Percentiles rank a stretch among this genome's conserved stretches.
These are phyloP conservation scores for Crocidura indochinensis DNA, from an alignment of 2,797 vertebrate genomes.

Conservation along the genomic window DNA sequence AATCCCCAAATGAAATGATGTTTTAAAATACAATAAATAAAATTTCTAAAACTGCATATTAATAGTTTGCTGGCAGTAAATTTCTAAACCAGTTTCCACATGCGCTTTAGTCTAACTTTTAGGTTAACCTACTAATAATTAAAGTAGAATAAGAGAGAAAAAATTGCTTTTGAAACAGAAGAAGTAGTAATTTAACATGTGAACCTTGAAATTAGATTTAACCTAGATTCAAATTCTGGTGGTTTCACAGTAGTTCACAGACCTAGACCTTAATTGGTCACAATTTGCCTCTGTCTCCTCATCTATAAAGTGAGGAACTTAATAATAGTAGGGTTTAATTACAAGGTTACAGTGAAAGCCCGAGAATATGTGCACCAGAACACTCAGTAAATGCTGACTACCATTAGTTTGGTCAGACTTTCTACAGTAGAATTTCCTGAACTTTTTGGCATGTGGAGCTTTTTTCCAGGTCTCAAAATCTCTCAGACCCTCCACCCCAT, in stretches of 20 bases:
- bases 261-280: background rate
- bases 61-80: slow-evolving; percentile 16
- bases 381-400: background rate
- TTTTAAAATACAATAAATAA: slow-evolving; percentile 52
- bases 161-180: background rate
- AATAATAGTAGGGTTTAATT: background rate
- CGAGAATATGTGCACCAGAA: slow-evolving; percentile 13
- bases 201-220: slow-evolving; percentile 1
- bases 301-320: background rate
- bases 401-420: background rate
- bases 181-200: slow-evolving; percentile 49
- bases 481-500: background rate
- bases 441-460: background rate
- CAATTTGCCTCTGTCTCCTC: background rate
- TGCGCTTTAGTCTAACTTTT: slow-evolving; percentile 34
- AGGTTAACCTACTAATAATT: background rate
- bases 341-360: background rate
- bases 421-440: background rate
- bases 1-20: slow-evolving; percentile 39
- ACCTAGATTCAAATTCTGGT: background rate
- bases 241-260: slow-evolving; percentile 7
- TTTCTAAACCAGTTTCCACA: slow-evolving; percentile 12
- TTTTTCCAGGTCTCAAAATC: slow-evolving; percentile 17
- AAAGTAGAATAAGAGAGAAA: background rate
- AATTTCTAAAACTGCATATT: slow-evolving; percentile 31